phyloP scores from a whole-genome alignment of 2,797 vertebrate species.

The Leptodactylus fallax region DNA sequence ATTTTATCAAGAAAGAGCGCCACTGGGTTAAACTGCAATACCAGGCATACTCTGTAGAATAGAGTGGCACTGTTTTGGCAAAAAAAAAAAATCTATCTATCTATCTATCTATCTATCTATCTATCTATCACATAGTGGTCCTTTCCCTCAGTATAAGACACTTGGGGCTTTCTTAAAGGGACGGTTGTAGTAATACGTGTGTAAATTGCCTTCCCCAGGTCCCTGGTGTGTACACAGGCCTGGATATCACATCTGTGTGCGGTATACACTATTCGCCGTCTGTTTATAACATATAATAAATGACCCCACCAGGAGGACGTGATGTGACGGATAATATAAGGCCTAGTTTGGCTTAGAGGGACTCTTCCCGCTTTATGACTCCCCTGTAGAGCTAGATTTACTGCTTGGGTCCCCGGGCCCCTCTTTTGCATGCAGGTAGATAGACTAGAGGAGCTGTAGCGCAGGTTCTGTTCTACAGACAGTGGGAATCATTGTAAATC shows the following conservation, averaged over 20 bases:
- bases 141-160: too few species aligned
- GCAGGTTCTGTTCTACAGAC: not conserved
- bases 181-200: too few species aligned
- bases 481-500: slow-evolving; percentile 30
- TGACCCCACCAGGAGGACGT: not conserved
- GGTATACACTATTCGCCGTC: not conserved
- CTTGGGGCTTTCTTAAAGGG: too few species aligned
- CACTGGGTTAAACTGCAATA: not conserved
- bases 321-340: not conserved
- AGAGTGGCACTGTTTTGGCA: not conserved
- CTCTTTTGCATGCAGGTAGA: not conserved
- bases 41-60: not conserved
- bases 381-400: not conserved
- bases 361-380: not conserved
- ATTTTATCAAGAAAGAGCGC: not conserved
- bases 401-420: too few species aligned
- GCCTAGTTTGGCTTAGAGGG: not conserved
- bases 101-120: too few species aligned
- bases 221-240: not conserved
- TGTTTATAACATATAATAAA: too few species aligned
- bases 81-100: too few species aligned
- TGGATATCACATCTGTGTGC: not conserved
- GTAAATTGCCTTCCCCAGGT: too few species aligned
- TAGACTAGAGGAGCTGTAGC: not conserved
- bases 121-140: too few species aligned